These are phyloP conservation scores for Danio rerio DNA, from an alignment of 2,113 vertebrate genomes.

Conservation along the genomic window DNA sequence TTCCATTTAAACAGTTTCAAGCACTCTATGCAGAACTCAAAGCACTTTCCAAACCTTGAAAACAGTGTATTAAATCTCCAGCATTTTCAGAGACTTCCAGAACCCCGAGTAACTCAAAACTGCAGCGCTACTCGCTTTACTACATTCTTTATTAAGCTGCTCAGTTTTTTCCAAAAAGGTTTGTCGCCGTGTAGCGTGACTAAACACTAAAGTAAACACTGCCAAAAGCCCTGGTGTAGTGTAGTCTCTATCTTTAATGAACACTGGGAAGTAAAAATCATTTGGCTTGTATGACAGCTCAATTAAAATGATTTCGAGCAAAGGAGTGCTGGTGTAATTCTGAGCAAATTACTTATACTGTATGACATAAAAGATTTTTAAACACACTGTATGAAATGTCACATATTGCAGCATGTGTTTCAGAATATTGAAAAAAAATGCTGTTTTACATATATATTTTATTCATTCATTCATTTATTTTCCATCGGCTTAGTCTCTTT, in stretches of 20 bases:
- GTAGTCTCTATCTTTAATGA: not conserved
- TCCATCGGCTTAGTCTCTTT: no score
- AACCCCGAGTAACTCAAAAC: not conserved
- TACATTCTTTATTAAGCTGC: not conserved
- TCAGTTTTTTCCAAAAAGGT: not conserved
- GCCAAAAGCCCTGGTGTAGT: not conserved
- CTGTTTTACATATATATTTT: no score
- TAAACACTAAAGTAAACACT: not conserved
- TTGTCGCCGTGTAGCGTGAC: not conserved
- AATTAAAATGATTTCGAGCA: not conserved
- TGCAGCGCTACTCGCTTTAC: not conserved
- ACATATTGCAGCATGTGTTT: no score
- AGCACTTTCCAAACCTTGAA: no score
- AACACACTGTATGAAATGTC: no score
- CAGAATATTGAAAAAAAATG: no score
- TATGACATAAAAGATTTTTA: no score
- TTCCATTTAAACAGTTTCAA: no score
- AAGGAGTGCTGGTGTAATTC: not conserved
- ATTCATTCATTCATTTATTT: no score
- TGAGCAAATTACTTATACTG: no score
- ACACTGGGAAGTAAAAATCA: not conserved
- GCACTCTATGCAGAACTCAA: no score
- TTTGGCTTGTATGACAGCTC: not conserved
- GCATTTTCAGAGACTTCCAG: no score
- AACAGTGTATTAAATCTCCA: not conserved